Conservation (phyloP, 2,888 invertebrate genomes). For the Agrochola circellaris region DNA sequence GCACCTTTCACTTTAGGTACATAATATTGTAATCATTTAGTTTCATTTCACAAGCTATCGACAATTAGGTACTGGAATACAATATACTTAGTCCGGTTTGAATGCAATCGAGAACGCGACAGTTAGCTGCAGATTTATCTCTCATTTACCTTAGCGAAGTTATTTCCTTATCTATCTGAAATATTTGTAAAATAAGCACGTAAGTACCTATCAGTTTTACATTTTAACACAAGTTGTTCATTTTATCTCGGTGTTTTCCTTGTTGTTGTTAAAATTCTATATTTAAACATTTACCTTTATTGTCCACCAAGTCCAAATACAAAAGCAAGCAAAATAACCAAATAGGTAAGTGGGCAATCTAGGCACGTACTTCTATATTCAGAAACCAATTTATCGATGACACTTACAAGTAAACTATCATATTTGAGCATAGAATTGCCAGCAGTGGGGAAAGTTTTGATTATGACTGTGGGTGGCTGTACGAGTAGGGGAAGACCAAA, state of each 20-base stretch:
- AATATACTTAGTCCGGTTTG: conserved; percentile 37
- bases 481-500: not conserved
- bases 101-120: conserved; percentile 37
- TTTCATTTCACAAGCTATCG: conserved; percentile 26
- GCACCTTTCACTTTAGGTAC: conserved; percentile 62
- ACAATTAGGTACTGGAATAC: conserved; percentile 30
- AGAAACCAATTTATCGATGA: not conserved
- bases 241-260: conserved; percentile 26
- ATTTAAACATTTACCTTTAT: not conserved
- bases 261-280: conserved; percentile 9
- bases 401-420: not conserved
- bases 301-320: not conserved
- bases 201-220: not conserved
- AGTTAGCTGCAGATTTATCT: conserved; percentile 17
- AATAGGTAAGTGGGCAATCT: not conserved
- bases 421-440: not conserved
- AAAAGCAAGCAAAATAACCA: not conserved
- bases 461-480: not conserved
- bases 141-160: conserved; percentile 10
- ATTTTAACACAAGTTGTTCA: not conserved
- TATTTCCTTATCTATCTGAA: conserved; percentile 35
- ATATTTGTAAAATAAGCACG: conserved; percentile 40
- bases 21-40: conserved; percentile 50
- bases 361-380: not conserved
- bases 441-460: not conserved